Conservation (phyloP, 2,888 invertebrate species). For the Nezara viridula region DNA sequence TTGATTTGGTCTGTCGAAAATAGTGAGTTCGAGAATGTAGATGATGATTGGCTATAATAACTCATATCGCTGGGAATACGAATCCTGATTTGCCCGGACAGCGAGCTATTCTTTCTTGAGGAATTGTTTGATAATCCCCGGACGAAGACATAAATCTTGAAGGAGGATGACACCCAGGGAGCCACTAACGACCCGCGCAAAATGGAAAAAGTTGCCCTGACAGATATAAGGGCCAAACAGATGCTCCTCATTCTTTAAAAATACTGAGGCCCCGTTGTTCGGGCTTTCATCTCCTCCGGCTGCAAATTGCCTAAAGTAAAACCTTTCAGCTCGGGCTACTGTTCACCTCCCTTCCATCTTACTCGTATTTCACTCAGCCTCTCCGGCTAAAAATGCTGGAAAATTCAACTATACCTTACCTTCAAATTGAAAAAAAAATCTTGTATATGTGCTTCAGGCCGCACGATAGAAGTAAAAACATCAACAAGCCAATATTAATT, state of each 20-base stretch:
- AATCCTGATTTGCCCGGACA: not conserved
- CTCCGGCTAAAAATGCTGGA: not conserved
- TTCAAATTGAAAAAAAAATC: not conserved
- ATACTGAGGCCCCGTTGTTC: not conserved
- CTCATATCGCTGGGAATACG: not conserved
- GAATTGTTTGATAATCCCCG: conserved; percentile 27
- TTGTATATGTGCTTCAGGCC: too few species aligned
- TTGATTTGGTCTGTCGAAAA: too few species aligned
- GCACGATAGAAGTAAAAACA: too few species aligned
- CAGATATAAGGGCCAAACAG: conserved; percentile 46
- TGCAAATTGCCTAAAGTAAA: conserved; percentile 34
- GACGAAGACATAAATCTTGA: conserved; percentile 38
- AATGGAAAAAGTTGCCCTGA: conserved; percentile 42
- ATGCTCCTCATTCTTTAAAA: conserved; percentile 48
- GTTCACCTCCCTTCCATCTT: not conserved
- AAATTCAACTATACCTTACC: not conserved
- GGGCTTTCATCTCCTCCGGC: not conserved
- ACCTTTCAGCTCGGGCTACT: not conserved
- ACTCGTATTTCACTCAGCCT: not conserved
- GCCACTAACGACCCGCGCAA: conserved; percentile 34
- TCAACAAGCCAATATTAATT: too few species aligned
- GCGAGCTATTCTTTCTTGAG: not conserved
- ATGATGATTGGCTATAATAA: not conserved
- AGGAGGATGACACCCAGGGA: not conserved
- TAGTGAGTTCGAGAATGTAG: too few species aligned